Percentiles rank a stretch among this genome's conserved stretches.
Evolutionary conservation across 2,888 invertebrate genomes (phyloP).

Genomic region (Machimus rusticus): DNA sequence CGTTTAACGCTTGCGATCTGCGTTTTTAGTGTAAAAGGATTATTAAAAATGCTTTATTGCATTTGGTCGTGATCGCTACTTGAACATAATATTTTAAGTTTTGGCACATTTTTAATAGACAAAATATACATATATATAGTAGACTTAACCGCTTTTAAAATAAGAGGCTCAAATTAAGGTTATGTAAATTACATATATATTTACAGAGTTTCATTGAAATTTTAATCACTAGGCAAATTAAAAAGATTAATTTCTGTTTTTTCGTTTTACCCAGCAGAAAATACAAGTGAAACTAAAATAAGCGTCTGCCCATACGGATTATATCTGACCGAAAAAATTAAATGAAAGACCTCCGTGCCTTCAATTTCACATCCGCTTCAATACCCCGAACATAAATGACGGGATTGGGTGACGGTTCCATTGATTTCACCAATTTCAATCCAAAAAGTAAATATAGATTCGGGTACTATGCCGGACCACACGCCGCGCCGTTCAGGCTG

Average conservation of each 20-base stretch:
- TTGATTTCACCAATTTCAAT: neutral
- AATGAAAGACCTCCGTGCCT: neutral
- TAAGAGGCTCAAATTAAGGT: too few relatives aligned
- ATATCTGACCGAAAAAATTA: neutral
- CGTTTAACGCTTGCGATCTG: too few relatives aligned
- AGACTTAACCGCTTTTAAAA: too few relatives aligned
- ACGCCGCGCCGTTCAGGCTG: neutral
- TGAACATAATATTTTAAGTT: too few relatives aligned
- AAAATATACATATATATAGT: too few relatives aligned
- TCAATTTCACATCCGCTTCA: neutral
- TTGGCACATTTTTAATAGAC: too few relatives aligned
- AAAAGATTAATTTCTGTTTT: neutral
- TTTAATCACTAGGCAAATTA: neutral
- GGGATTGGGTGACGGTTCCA: neutral
- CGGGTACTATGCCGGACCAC: neutral
- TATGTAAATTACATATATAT: neutral
- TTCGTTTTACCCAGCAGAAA: neutral
- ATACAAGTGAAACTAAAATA: neutral
- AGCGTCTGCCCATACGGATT: neutral
- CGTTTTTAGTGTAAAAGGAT: too few relatives aligned
- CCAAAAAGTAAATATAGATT: neutral
- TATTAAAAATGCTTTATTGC: too few relatives aligned
- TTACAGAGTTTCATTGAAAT: neutral
- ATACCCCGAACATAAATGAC: neutral
- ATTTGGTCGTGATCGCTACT: too few relatives aligned